Evolutionary conservation across 2,888 invertebrate genomes (phyloP).

Genomic region (Zygogramma bicolorata): DNA sequence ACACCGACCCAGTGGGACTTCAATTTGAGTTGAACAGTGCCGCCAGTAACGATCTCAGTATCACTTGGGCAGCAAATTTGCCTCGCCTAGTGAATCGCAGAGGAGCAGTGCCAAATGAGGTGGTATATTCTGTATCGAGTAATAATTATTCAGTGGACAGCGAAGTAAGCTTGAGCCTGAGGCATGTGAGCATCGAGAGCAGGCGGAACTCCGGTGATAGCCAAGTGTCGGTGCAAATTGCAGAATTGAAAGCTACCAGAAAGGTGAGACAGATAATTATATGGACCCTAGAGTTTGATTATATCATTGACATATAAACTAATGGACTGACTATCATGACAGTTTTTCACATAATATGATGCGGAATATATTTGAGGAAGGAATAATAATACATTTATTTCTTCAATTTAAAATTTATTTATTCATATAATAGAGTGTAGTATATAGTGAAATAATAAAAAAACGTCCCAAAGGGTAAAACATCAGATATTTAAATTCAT

Average conservation of each 20-base stretch:
- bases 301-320: too few relatives aligned
- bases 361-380: too few relatives aligned
- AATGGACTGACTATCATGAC: too few relatives aligned
- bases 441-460: too few relatives aligned
- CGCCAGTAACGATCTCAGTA: constrained; percentile 87
- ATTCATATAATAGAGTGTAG: too few relatives aligned
- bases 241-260: constrained; percentile 81
- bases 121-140: constrained; percentile 69
- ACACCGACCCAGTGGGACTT: constrained; percentile 91
- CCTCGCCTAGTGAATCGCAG: constrained; percentile 88
- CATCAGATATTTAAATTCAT: too few relatives aligned
- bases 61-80: constrained; percentile 92
- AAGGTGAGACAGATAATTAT: constrained; percentile 67
- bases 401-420: too few relatives aligned
- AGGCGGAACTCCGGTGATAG: constrained; percentile 90
- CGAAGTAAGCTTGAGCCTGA: constrained; percentile 78
- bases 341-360: too few relatives aligned
- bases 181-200: constrained; percentile 88
- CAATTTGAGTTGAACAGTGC: constrained; percentile 79
- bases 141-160: constrained; percentile 70
- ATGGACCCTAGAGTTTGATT: too few relatives aligned
- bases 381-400: too few relatives aligned
- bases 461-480: too few relatives aligned
- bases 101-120: constrained; percentile 80
- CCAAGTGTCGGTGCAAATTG: constrained; percentile 86